Percentiles rank a stretch among this genome's conserved stretches.
Conservation (phyloP, 2,888 invertebrate species). For the Celastrina argiolus region DNA sequence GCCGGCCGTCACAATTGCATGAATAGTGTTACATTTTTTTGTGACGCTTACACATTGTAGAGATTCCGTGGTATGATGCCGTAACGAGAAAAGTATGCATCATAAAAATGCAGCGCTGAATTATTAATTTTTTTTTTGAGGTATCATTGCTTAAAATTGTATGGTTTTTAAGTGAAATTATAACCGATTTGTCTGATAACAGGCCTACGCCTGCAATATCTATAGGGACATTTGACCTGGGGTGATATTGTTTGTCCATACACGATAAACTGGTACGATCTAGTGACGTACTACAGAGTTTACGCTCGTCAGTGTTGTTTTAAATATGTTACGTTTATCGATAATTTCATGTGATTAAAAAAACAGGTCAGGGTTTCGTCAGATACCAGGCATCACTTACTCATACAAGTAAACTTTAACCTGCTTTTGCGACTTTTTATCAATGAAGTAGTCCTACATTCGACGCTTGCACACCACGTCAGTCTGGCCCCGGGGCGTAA, state of each 20-base stretch:
- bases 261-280: constrained; percentile 19
- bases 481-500: too few relatives aligned
- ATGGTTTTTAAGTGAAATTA: too few relatives aligned
- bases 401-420: neutral
- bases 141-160: too few relatives aligned
- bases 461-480: too few relatives aligned
- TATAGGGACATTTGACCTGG: constrained; percentile 8
- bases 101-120: too few relatives aligned
- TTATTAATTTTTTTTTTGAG: too few relatives aligned
- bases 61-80: too few relatives aligned
- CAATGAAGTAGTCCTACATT: too few relatives aligned
- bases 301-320: neutral
- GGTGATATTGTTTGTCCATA: constrained; percentile 7
- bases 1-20: too few relatives aligned
- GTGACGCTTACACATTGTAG: too few relatives aligned
- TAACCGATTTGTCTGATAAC: neutral
- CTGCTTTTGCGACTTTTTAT: neutral
- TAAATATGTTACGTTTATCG: neutral
- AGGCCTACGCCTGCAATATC: constrained; percentile 11
- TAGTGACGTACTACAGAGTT: constrained; percentile 16
- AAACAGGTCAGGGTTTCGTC: neutral
- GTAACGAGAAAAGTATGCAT: too few relatives aligned
- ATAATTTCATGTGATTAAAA: neutral
- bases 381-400: neutral
- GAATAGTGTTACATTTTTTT: too few relatives aligned